Percentiles rank a stretch among this genome's conserved stretches.
Conservation (phyloP, 2,888 invertebrate genomes). For the Schrankia costaestrigalis region DNA sequence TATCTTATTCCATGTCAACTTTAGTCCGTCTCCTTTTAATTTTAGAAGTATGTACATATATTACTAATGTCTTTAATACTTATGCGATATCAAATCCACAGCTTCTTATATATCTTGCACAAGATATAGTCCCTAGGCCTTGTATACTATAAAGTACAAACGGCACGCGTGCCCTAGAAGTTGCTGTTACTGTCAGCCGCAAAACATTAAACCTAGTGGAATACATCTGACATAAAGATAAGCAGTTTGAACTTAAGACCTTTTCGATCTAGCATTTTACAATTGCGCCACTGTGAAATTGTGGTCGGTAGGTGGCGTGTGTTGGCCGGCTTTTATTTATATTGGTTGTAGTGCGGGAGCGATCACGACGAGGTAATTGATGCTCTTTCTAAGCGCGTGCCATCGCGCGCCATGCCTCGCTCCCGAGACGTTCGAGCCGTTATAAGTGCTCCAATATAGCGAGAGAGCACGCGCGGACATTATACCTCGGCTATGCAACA, state of each 20-base stretch:
- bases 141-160: conserved; percentile 42
- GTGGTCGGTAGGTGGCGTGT: conserved; percentile 59
- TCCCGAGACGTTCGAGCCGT: conserved; percentile 41
- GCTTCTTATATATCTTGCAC: neutral
- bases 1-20: too few relatives aligned
- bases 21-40: too few relatives aligned
- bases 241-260: conserved; percentile 70
- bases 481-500: too few relatives aligned
- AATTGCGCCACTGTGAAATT: conserved; percentile 73
- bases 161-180: conserved; percentile 50
- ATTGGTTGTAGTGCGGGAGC: conserved; percentile 75
- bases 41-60: too few relatives aligned
- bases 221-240: conserved; percentile 66
- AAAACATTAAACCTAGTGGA: conserved; percentile 50
- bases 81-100: too few relatives aligned
- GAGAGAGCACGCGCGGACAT: conserved; percentile 44
- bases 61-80: too few relatives aligned
- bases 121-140: conserved; percentile 25
- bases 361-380: conserved; percentile 78
- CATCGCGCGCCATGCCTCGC: conserved; percentile 41
- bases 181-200: conserved; percentile 44
- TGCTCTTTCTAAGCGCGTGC: conserved; percentile 65
- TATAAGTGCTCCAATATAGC: conserved; percentile 51
- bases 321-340: conserved; percentile 71
- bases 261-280: conserved; percentile 74